phyloP scores from a whole-genome alignment of 35 echinoderm and acorn worm species.

The Ophioderma brevispina region DNA sequence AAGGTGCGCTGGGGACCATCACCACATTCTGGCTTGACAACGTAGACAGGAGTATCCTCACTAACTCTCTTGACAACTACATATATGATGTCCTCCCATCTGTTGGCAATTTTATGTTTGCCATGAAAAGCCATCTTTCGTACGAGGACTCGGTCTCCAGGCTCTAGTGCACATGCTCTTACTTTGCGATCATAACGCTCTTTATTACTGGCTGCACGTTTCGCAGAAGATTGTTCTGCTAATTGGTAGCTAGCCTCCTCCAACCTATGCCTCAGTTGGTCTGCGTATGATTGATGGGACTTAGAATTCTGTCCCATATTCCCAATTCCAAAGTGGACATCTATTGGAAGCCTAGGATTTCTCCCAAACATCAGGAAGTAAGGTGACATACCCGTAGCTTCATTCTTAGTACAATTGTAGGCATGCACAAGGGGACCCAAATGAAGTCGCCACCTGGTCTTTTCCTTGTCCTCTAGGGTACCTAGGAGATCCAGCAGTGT shows the following conservation, averaged over 20 bases:
- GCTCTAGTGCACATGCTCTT: background rate
- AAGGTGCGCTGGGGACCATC: background rate
- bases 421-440: conserved; percentile 42
- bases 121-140: background rate
- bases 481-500: conserved; percentile 58
- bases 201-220: background rate
- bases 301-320: background rate
- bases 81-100: background rate
- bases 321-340: conserved; percentile 15
- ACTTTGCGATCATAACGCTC: conserved; percentile 9
- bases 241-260: conserved; percentile 19
- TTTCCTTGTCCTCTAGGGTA: conserved; percentile 2
- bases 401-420: conserved; percentile 47
- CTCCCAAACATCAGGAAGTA: conserved; percentile 68
- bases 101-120: background rate
- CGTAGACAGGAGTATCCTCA: background rate
- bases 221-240: background rate
- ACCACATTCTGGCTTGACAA: background rate
- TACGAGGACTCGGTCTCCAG: background rate
- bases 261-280: background rate
- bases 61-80: background rate
- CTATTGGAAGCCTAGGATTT: conserved; percentile 21
- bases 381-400: conserved; percentile 36
- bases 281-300: background rate
- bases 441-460: conserved; percentile 32